Evolutionary conservation across 1,140 invertebrate species (phyloP).

Genomic region (Bicyclus anynana): DNA sequence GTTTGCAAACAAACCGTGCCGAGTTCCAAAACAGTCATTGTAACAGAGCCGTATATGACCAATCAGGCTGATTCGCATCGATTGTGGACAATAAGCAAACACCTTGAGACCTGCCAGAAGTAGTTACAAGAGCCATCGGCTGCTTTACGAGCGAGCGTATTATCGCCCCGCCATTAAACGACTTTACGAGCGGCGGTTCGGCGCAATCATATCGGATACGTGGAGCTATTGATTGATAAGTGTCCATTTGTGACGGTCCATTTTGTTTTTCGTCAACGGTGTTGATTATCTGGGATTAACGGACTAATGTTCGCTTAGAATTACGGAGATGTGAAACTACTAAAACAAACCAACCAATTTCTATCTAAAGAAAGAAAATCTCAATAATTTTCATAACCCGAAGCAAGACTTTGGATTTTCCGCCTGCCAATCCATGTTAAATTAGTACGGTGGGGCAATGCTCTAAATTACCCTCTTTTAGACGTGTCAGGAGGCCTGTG

Average conservation of each 20-base stretch:
- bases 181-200: neutral
- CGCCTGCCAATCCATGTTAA: no score
- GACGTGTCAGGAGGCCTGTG: no score
- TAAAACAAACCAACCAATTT: no score
- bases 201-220: constrained; percentile 1
- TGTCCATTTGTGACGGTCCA: neutral
- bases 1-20: no score
- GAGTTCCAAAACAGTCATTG: neutral
- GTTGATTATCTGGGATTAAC: no score
- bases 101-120: constrained; percentile 2
- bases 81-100: constrained; percentile 4
- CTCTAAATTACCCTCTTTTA: no score
- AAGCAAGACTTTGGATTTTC: no score
- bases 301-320: no score
- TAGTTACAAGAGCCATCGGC: constrained; percentile 3
- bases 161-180: neutral
- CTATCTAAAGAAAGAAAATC: no score
- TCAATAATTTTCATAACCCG: no score
- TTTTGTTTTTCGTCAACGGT: neutral
- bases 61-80: constrained; percentile 2
- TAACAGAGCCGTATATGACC: neutral
- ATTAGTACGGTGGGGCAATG: no score
- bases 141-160: constrained; percentile 2
- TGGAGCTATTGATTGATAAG: constrained; percentile 1
- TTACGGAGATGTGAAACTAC: no score